These are phyloP conservation scores for Metopolophium dirhodum DNA, from an alignment of 1,140 invertebrate genomes.

Conservation along the genomic window DNA sequence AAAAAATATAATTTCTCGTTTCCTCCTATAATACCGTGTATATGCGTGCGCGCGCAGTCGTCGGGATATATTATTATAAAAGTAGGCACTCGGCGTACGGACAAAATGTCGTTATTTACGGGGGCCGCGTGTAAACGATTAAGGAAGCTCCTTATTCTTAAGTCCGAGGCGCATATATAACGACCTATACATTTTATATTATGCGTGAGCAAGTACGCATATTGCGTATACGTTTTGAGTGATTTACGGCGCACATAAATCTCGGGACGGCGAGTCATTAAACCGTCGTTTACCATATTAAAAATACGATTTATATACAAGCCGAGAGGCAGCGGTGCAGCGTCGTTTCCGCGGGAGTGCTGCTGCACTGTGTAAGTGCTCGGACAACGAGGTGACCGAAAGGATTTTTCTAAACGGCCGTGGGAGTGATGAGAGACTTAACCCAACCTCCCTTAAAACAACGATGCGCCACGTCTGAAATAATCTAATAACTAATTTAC, in stretches of 20 bases:
- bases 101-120: conserved; percentile 25
- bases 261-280: neutral
- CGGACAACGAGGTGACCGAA: neutral
- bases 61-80: neutral
- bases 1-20: neutral
- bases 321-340: neutral
- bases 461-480: no score
- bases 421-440: neutral
- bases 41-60: neutral
- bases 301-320: neutral
- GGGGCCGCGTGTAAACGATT: neutral
- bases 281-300: conserved; percentile 48
- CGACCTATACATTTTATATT: neutral
- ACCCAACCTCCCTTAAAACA: neutral
- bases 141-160: conserved; percentile 28
- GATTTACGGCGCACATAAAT: conserved; percentile 41
- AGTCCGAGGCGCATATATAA: neutral
- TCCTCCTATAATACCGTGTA: neutral
- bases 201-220: neutral
- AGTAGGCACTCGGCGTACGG: neutral
- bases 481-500: no score
- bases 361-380: neutral
- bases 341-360: neutral
- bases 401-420: neutral
- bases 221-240: neutral